Evolutionary conservation across 2,113 vertebrate species (phyloP), one percentile per base, ranked within the genome.

Genomic region (Hippocampus guttulatus): DNA sequence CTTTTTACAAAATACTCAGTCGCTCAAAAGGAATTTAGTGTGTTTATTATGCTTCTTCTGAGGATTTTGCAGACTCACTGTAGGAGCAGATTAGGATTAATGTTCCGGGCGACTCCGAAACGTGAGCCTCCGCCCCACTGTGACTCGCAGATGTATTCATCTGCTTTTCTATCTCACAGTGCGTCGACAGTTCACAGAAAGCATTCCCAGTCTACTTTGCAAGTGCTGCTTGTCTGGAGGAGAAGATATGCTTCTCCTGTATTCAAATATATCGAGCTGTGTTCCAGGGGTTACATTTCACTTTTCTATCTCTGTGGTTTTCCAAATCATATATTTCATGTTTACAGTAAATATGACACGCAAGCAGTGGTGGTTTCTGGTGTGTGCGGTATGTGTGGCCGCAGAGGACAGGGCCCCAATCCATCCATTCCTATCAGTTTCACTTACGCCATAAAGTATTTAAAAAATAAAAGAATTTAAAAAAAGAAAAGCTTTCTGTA

Each of bases 1-100:
- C 67, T 69, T 81, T 38, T 71, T 68, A 18, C 33, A 71, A 75
- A 49, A 73, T 11, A 8, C 58, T 27, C 7, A 25, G 69, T 15
- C 68, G 67, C 75, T 82, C 73, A 73, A 60, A 66, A 72, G 41
- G 38, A 52, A 33, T 58, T 81, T 68, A 23, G 15, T 79, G 70
- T 74, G 74, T 83, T 83, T 81, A 79, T 81, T 77, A 81, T 75
- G 81, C 70, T 65, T 67, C 27, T 82, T 71, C 61, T 64, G 40
- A 43, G 63, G 69, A 80, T 69, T 81, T 71, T 21, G 16, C 75
- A 27, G 74, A 43, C 73, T 70, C 66, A 77, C 65, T 74, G 57
- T 5, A 51, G 49, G 61, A 81, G 68, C 66, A 74, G 77, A 58
- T 82, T 76, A 72, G 40, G 67, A 85, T 84, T 73, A 78, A 75